Evolutionary conservation across 2,797 vertebrate genomes (phyloP), one percentile per base, ranked within the genome.

Genomic region (Danio tinwini): DNA sequence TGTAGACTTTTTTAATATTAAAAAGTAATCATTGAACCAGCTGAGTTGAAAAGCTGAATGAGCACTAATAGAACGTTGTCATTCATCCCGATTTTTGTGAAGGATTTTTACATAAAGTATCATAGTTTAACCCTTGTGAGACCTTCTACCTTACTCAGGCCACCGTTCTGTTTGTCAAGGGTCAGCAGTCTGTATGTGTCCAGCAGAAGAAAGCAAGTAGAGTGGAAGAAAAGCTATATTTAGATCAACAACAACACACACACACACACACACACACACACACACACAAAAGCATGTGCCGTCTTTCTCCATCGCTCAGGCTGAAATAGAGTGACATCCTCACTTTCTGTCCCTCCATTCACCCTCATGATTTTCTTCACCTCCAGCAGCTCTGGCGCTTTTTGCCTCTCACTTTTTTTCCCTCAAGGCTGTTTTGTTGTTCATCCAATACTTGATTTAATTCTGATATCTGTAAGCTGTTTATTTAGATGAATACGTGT

Each of bases 171-270:
- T 52, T 74, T 65, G 49, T 53, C 44, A 59, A 37, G 70, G 81
- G 65, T 83, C 78, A 85, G 78, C 81, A 71, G 64, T 47, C 78
- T 50, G 74, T 56, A 52, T 73, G 71, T 74, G 49, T 79, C 47
- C 68, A 82, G 62, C 63, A 79, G 62, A 83, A 64, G 58, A 77
- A 61, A 68, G 65, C 12, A 61, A 81, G 47, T 45, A 73, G 73
- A 77, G 70, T 68, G 76, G 58, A 78, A 88, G 74, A 86, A 72
- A 62, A 63, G 52, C 77, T 93, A 93, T 89, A 89, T 92, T 90
- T 93, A 92, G 92, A 90, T 86, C 40, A 76, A n/a, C n/a, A n/a
- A n/a, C n/a, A n/a, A n/a, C n/a, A n/a, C n/a, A n/a, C n/a, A n/a
- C n/a, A n/a, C n/a, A n/a, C n/a, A n/a, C n/a, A n/a, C n/a, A n/a